A percentile compares a stretch with the other conserved stretches of the same genome.
These are phyloP conservation scores for Xenopus petersii DNA, from an alignment of 2,797 vertebrate species.

Conservation along the genomic window DNA sequence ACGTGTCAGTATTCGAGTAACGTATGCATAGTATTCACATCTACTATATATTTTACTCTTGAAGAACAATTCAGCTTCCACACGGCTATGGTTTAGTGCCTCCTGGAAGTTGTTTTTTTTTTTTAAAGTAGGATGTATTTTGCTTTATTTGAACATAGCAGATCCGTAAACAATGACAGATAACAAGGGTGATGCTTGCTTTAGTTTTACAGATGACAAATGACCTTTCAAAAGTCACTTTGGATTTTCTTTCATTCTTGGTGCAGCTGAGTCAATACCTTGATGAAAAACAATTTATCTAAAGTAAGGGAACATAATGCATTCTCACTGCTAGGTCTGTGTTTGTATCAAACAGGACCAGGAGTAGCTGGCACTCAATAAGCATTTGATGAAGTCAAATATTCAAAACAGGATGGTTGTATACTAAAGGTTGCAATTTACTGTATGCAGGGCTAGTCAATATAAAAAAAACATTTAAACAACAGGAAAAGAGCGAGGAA, in stretches of 20 bases:
- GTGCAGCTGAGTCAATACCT: constrained; percentile 20
- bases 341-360: background rate
- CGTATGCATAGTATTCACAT: too few species aligned
- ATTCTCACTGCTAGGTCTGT: background rate
- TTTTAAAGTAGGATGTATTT: constrained; percentile 2
- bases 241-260: constrained; percentile 25
- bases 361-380: background rate
- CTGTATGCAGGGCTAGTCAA: too few species aligned
- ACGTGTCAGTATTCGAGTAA: too few species aligned
- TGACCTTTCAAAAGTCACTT: constrained; percentile 36
- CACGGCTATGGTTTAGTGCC: too few species aligned
- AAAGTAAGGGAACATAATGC: constrained; percentile 7
- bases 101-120: background rate
- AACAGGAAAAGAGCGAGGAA: too few species aligned
- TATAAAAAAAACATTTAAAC: too few species aligned
- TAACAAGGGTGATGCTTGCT: constrained; percentile 14
- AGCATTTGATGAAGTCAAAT: background rate
- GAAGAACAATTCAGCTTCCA: too few species aligned
- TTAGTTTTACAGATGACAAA: constrained; percentile 17
- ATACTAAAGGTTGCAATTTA: too few species aligned
- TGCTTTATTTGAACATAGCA: constrained; percentile 12
- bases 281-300: constrained; percentile 21
- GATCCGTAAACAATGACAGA: constrained; percentile 18
- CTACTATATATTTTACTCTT: too few species aligned
- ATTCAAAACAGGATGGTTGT: too few species aligned